Evolutionary conservation across 1,140 invertebrate species (phyloP), one percentile per base, ranked within the genome.

Genomic region (Papilio polyxenes): DNA sequence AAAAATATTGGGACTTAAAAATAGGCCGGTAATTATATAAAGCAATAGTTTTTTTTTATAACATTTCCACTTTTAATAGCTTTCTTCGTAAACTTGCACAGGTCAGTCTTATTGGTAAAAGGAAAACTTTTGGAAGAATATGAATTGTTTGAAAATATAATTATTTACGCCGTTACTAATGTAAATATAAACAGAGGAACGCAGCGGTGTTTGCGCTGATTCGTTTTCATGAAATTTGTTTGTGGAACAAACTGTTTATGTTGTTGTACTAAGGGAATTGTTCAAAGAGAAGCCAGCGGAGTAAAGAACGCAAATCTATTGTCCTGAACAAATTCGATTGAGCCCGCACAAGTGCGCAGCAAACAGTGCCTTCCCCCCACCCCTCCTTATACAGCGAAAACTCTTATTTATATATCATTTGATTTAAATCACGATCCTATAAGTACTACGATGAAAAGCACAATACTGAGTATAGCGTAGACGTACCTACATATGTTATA

Each of bases 301-400:
- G 31, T 72, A 72, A 72, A 72, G 65, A 72, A 72, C 23, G 65
- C 31, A 72, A 72, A 72, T 72, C 65, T 72, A 72, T 72, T 72
- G 65, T 72, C 65, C 65, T 72, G 65, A 72, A 72, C 65, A 72
- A 72, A 72, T 72, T 72, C 65, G 31, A 72, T 72, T 72, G 65
- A 72, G 65, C 13, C 37, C 65, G 11, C 13, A 72, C 31, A 72
- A 72, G 65, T 72, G 65, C 65, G 15, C 23, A 37, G 31, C 31
- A 37, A 72, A 72, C 65, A 72, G 11, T 11, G 11, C 11, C 31
- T 17, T 17, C 56, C 56, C 15, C 56, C 6, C 56, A 17, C n/a
- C 1, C 56, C 56, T 7, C 56, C 17, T 6, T 72, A 15, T 31
- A 7, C 31, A 40, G 2, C 5, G 31, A 13, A 37, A 69, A 31